Percentiles rank a stretch among this genome's conserved stretches.
These are phyloP conservation scores for Megalurothrips usitatus DNA, from an alignment of 2,888 invertebrate genomes.

Conservation along the genomic window DNA sequence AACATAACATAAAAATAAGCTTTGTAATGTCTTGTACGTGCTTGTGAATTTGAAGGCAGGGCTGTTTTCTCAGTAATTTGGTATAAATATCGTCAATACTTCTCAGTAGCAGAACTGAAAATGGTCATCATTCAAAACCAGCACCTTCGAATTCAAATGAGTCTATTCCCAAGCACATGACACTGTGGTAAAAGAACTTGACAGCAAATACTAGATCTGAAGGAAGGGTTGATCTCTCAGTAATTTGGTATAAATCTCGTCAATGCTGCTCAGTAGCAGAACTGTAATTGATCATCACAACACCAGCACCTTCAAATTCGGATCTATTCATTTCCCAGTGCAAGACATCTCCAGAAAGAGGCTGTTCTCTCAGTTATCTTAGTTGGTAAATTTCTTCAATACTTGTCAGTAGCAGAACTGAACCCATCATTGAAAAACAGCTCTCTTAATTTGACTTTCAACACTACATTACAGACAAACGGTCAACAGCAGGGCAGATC, in stretches of 20 bases:
- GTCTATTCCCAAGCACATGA: too few species aligned
- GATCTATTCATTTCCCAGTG: background rate
- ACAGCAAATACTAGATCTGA: background rate
- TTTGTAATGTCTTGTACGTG: background rate
- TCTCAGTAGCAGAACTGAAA: background rate
- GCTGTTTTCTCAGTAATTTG: too few species aligned
- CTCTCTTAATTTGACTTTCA: background rate
- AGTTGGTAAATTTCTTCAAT: background rate
- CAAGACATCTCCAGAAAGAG: background rate
- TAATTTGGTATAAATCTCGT: background rate
- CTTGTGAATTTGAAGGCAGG: background rate
- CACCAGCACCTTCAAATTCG: background rate
- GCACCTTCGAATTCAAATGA: too few species aligned
- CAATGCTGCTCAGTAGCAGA: background rate
- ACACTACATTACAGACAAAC: background rate
- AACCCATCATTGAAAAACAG: background rate
- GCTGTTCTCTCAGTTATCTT: background rate
- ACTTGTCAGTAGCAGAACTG: constrained; percentile 7
- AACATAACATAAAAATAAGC: background rate
- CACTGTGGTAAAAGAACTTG: background rate
- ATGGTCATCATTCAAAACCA: too few species aligned
- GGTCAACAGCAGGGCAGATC: too few species aligned
- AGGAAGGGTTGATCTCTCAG: background rate
- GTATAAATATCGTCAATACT: background rate
- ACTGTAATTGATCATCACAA: background rate